These are phyloP conservation scores for Percopsis omiscomaycus DNA, from an alignment of 2,797 vertebrate genomes.

Conservation along the genomic window DNA sequence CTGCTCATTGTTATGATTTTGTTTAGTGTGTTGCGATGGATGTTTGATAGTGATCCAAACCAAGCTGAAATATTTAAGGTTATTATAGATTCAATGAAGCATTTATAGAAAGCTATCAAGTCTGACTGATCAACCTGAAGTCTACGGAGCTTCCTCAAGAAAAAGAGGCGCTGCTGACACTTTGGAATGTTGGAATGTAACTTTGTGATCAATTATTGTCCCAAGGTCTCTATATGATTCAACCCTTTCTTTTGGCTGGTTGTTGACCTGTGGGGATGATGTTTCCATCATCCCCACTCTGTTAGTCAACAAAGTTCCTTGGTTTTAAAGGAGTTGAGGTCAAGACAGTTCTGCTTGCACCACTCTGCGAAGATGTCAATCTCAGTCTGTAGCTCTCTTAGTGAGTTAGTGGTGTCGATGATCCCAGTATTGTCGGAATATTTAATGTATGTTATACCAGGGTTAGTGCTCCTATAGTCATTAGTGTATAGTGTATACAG, in stretches of 20 bases:
- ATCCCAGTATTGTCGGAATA: constrained; percentile 1
- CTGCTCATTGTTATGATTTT: constrained; percentile 3
- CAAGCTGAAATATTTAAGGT: constrained; percentile 1
- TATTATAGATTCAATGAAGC: background rate
- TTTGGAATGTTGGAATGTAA: background rate
- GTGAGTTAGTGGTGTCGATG: background rate
- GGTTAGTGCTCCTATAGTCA: background rate
- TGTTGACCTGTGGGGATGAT: no score
- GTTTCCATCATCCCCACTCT: no score
- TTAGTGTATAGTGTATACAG: background rate
- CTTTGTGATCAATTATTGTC: no score
- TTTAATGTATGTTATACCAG: background rate
- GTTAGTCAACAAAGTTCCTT: no score
- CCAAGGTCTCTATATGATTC: no score
- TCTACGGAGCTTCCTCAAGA: background rate
- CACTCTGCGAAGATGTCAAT: no score
- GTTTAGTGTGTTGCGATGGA: background rate
- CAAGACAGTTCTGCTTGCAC: no score
- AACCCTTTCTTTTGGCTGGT: no score
- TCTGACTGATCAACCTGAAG: background rate
- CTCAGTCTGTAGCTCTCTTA: background rate
- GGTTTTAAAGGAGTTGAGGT: no score
- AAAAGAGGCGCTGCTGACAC: constrained; percentile 1
- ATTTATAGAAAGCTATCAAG: background rate
- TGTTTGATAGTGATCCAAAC: background rate